Conservation (phyloP, 2,888 invertebrate genomes). For the Tetramorium bicarinatum region DNA sequence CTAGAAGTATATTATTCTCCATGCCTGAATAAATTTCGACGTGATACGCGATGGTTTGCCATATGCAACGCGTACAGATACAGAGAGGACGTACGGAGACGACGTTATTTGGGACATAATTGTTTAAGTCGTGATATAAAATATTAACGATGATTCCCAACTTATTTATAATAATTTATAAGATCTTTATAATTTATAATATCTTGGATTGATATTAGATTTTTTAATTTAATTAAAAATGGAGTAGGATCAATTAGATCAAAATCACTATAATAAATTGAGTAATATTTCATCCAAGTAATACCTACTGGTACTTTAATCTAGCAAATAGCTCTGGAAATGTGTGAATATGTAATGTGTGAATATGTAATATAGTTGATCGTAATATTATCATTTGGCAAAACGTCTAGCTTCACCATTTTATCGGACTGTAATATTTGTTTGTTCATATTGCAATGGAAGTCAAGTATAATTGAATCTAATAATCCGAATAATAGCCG, state of each 20-base stretch:
- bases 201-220: neutral
- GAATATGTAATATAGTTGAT: neutral
- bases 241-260: neutral
- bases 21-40: conserved; percentile 25
- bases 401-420: neutral
- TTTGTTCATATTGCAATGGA: neutral
- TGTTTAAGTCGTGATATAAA: neutral
- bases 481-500: conserved; percentile 1
- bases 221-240: neutral
- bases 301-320: neutral
- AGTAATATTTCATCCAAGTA: neutral
- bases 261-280: neutral
- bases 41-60: neutral
- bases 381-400: neutral
- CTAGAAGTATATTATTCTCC: neutral
- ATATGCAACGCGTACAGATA: neutral
- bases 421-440: neutral
- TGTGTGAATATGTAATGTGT: no score
- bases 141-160: neutral
- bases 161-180: no score
- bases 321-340: neutral
- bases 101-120: neutral
- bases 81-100: neutral
- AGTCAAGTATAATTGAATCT: neutral
- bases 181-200: neutral